Base-by-base conservation (phyloP, 2,797 vertebrate genomes). In the Micropoecilia bifurca region DNA sequence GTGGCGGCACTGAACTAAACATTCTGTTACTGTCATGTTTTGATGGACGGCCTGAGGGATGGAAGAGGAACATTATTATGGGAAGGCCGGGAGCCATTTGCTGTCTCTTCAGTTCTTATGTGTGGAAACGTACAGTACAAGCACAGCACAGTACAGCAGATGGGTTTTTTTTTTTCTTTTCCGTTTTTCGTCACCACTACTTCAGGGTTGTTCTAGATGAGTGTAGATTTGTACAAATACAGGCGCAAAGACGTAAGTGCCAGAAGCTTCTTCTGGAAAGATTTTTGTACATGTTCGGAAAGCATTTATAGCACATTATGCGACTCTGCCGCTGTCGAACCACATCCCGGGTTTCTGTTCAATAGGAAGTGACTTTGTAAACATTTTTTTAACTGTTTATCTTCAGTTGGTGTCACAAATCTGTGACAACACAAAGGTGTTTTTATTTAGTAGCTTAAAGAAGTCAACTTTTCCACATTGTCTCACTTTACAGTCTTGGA, bases 11-110 rank as follows among this genome's bases (percentile, higher is more conserved):
- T 79, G 83, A 91, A 91, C 89, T 91, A 85, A 92, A 87, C 80
- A 84, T 90, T 92, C 81, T 86, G 88, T 92, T 92, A 88, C 92
- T 94, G 92, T 94, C 80, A 39, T 74, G 22, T 80, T 91, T 91
- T 94, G 90, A 94, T 91, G 81, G 81, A 92, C 83, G 73, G 88
- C 72, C 77, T 80, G 81, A 74, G 80, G 87, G 74, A 87, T 53
- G 75, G 71, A 84, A 75, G 69, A 83, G 81, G 78, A 79, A 63
- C 71, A 73, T 73, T 84, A 55, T 82, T 59, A 80, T 88, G 69
- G 66, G 84, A 86, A 86, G 30, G 68, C 13, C 0, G 41, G 78
- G 75, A 91, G 88, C 88, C 77, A 76, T 75, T 83, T 75, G 39
- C 74, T 74, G 36, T 77, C 33, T 53, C 22, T 63, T 30, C 43